Conservation (phyloP, 2,797 vertebrate genomes). For the Periophthalmus magnuspinnatus region DNA sequence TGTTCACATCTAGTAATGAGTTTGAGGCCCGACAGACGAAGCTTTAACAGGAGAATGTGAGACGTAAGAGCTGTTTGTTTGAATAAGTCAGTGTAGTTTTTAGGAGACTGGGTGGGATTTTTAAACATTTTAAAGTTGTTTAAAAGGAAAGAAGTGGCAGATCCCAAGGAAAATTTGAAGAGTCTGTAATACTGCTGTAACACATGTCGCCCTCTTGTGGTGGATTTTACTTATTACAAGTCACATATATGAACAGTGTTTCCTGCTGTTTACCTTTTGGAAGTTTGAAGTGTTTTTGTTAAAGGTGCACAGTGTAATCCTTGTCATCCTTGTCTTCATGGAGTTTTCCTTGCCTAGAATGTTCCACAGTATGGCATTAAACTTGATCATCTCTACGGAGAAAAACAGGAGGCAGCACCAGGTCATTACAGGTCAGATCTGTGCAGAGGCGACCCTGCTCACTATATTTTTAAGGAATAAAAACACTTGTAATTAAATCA, state of each 20-base stretch:
- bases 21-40: conserved; percentile 4
- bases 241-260: not conserved
- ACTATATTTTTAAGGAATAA: no score
- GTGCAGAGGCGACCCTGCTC: no score
- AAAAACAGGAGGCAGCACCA: no score
- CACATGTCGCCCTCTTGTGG: conserved; percentile 31
- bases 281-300: not conserved
- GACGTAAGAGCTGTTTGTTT: conserved; percentile 6
- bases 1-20: conserved; percentile 8
- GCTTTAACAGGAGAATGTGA: conserved; percentile 17
- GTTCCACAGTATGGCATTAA: not conserved
- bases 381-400: no score
- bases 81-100: not conserved
- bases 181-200: not conserved
- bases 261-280: not conserved
- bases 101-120: not conserved
- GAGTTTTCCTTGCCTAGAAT: not conserved
- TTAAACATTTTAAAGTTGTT: not conserved
- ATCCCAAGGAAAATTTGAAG: not conserved
- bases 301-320: not conserved
- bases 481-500: no score
- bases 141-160: not conserved
- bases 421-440: no score
- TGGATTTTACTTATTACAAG: not conserved
- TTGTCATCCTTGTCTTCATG: not conserved